phyloP scores from a whole-genome alignment of 2,113 vertebrate species.

The Plotosus lineatus region DNA sequence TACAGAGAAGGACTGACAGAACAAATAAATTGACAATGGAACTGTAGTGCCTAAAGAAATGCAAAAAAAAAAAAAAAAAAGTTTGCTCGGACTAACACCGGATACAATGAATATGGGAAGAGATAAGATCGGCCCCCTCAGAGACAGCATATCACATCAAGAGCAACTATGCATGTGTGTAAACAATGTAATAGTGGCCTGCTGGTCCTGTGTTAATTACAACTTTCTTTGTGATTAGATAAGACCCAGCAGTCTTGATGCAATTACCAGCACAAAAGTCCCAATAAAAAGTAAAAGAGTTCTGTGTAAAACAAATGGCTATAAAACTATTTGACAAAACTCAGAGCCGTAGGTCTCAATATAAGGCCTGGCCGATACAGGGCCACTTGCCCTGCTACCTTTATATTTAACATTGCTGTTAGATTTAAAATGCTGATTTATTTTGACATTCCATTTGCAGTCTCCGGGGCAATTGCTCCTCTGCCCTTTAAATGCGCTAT shows the following conservation, averaged over 20 bases:
- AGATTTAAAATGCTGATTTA: conserved; percentile 51
- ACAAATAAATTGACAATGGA: conserved; percentile 16
- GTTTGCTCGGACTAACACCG: conserved; percentile 2
- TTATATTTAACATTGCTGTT: conserved; percentile 16
- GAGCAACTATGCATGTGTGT: conserved; percentile 21
- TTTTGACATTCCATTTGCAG: conserved; percentile 61
- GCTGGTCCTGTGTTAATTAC: conserved; percentile 21
- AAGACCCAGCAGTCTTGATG: conserved; percentile 23
- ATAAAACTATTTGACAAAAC: conserved; percentile 22
- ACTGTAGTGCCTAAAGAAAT: conserved; percentile 6
- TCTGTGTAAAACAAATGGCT: conserved; percentile 25
- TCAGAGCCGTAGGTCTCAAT: conserved; percentile 17
- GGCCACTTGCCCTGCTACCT: conserved; percentile 8
- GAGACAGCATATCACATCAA: conserved; percentile 14
- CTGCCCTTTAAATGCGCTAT: conserved; percentile 47
- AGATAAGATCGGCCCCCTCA: conserved; percentile 12
- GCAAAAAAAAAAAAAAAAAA: conserved; percentile 13
- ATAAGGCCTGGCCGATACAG: conserved; percentile 25
- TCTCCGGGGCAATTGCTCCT: conserved; percentile 52
- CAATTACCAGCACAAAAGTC: conserved; percentile 30
- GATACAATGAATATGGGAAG: conserved; percentile 30
- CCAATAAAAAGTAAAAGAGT: conserved; percentile 39
- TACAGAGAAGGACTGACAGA: neutral
- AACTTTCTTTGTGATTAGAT: conserved; percentile 14
- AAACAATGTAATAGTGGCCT: conserved; percentile 16